phyloP scores from a whole-genome alignment of 2,888 invertebrate species.

The Ditylenchus weischeri region DNA sequence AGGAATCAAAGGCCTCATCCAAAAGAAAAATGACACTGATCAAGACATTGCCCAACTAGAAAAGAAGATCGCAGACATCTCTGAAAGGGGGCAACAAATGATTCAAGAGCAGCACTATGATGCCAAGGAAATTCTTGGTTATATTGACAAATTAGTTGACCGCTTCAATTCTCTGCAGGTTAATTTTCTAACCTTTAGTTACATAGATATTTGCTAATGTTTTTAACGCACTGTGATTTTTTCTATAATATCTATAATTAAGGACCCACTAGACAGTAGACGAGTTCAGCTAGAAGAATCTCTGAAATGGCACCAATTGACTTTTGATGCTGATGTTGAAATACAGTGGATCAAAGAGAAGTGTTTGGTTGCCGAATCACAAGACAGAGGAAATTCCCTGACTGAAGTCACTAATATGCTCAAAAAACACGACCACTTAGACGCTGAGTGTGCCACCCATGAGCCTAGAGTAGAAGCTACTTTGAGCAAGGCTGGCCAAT shows the following conservation, averaged over 20 bases:
- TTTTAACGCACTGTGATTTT: background rate
- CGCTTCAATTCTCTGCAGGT: constrained; percentile 64
- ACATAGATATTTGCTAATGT: background rate
- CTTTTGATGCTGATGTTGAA: constrained; percentile 86
- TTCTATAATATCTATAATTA: too few relatives aligned
- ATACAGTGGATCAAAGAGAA: constrained; percentile 92
- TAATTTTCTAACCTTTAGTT: constrained; percentile 41
- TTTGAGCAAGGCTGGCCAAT: constrained; percentile 58
- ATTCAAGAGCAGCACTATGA: constrained; percentile 91
- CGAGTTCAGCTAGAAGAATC: constrained; percentile 81
- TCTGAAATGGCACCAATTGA: constrained; percentile 83
- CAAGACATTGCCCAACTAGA: constrained; percentile 78
- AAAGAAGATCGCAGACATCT: constrained; percentile 74
- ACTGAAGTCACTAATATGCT: constrained; percentile 85
- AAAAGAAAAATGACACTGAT: constrained; percentile 68
- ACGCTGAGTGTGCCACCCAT: constrained; percentile 82
- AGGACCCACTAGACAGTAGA: constrained; percentile 60
- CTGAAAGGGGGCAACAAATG: constrained; percentile 72
- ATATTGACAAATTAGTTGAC: constrained; percentile 67
- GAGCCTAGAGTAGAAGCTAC: constrained; percentile 80
- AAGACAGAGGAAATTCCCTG: constrained; percentile 74
- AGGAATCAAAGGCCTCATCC: constrained; percentile 83
- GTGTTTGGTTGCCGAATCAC: constrained; percentile 73
- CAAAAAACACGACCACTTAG: constrained; percentile 85
- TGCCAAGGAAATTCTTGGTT: constrained; percentile 76